phyloP scores from a whole-genome alignment of 2,888 invertebrate genomes.

The Nesidiocoris tenuis region DNA sequence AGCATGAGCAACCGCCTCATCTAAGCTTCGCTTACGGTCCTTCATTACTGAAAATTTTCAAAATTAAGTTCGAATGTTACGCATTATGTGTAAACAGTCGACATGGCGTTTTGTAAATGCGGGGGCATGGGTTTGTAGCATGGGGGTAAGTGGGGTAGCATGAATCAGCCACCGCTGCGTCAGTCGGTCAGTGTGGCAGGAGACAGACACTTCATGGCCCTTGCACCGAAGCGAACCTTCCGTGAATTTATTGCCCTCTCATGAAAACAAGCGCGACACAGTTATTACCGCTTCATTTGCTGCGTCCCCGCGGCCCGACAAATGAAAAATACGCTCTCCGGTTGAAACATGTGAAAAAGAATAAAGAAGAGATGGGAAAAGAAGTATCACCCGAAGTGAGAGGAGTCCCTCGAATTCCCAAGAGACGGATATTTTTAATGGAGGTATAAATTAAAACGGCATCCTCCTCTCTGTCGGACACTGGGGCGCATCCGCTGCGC shows the following conservation, averaged over 20 bases:
- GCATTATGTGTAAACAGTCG: no score
- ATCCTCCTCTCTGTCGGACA: not conserved
- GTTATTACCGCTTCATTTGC: slow-evolving; percentile 10
- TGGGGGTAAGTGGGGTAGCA: no score
- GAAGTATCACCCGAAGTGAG: not conserved
- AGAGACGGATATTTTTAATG: slow-evolving; percentile 41
- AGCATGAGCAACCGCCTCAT: no score
- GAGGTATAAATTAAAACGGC: slow-evolving; percentile 40
- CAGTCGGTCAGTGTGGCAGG: not conserved
- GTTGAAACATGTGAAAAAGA: not conserved
- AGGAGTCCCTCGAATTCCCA: not conserved
- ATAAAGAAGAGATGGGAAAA: not conserved
- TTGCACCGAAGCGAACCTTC: not conserved
- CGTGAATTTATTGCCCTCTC: not conserved
- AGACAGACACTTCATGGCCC: not conserved
- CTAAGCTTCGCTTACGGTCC: no score
- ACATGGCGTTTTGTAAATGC: no score
- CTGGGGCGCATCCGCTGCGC: not conserved
- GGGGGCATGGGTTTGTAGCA: no score
- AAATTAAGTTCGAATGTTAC: no score
- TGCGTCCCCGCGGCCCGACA: not conserved
- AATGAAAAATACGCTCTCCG: not conserved
- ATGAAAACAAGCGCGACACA: not conserved
- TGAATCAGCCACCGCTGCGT: no score
- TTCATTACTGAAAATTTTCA: no score